Evolutionary conservation across 2,888 invertebrate species (phyloP).

Genomic region (Dryococelus australis): DNA sequence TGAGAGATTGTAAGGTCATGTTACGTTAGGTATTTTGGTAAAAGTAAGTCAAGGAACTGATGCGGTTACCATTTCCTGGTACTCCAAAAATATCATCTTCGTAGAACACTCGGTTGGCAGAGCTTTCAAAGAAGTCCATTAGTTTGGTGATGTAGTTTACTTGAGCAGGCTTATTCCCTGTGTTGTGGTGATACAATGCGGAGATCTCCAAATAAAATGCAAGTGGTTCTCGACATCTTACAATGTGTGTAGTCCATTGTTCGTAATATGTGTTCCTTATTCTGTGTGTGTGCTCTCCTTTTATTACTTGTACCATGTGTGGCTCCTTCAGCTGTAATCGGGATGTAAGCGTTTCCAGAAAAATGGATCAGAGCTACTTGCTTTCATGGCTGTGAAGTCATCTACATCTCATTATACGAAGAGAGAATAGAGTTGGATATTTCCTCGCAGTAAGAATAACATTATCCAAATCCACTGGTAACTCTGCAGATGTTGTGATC

Average conservation of each 20-base stretch:
- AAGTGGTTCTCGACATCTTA: neutral
- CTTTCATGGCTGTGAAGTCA: neutral
- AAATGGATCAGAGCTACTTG: neutral
- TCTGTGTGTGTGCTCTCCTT: neutral
- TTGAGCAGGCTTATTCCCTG: neutral
- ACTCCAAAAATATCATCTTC: neutral
- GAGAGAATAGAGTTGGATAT: neutral
- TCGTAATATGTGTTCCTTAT: neutral
- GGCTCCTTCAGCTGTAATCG: neutral
- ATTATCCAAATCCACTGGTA: neutral
- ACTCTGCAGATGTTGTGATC: neutral
- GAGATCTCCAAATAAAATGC: neutral
- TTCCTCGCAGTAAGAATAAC: neutral
- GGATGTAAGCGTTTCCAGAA: neutral
- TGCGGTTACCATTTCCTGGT: too few species aligned
- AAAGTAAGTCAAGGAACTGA: too few species aligned
- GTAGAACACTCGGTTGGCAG: neutral
- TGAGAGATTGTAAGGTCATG: too few species aligned
- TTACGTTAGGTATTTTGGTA: too few species aligned
- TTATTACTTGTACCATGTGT: neutral
- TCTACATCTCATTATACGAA: neutral
- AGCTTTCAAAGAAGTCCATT: neutral
- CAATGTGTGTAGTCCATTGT: slow-evolving; percentile 1
- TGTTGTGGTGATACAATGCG: neutral
- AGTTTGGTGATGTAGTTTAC: neutral